Conservation (phyloP, 2,113 vertebrate species). For the Lepus timidus region DNA sequence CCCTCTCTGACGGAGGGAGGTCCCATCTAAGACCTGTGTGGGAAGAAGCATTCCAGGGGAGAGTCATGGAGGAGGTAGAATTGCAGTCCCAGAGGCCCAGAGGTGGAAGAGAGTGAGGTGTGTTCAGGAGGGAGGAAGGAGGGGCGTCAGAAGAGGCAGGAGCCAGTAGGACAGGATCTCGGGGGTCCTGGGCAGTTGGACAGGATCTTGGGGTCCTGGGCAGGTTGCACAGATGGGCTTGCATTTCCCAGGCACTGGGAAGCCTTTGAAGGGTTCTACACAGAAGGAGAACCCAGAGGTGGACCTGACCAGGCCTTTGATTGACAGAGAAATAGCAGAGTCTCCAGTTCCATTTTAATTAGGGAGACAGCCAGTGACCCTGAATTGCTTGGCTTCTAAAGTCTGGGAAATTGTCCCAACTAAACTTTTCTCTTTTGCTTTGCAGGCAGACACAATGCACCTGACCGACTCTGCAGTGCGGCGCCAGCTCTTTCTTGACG, state of each 20-base stretch:
- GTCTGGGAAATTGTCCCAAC: background rate
- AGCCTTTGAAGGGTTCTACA: background rate
- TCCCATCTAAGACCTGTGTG: background rate
- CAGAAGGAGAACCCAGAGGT: background rate
- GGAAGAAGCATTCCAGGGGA: background rate
- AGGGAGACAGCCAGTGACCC: background rate
- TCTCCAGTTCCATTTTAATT: background rate
- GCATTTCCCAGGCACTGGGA: background rate
- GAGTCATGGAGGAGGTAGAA: background rate
- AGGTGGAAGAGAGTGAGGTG: background rate
- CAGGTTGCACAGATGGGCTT: background rate
- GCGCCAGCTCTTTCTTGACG: slow-evolving; percentile 95
- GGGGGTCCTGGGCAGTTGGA: background rate
- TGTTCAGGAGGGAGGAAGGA: background rate
- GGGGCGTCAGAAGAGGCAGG: no score
- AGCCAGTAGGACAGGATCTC: no score
- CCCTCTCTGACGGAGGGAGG: no score
- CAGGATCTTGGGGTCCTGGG: background rate
- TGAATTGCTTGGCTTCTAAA: background rate
- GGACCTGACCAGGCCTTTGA: background rate
- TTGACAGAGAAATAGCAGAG: background rate
- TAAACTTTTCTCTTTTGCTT: background rate
- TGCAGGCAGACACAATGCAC: slow-evolving; percentile 94
- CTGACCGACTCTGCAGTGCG: slow-evolving; percentile 91
- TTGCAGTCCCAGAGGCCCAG: background rate